Evolutionary conservation across 2,797 vertebrate species (phyloP), one percentile per base, ranked within the genome.

Genomic region (Enteromius paludinosus): DNA sequence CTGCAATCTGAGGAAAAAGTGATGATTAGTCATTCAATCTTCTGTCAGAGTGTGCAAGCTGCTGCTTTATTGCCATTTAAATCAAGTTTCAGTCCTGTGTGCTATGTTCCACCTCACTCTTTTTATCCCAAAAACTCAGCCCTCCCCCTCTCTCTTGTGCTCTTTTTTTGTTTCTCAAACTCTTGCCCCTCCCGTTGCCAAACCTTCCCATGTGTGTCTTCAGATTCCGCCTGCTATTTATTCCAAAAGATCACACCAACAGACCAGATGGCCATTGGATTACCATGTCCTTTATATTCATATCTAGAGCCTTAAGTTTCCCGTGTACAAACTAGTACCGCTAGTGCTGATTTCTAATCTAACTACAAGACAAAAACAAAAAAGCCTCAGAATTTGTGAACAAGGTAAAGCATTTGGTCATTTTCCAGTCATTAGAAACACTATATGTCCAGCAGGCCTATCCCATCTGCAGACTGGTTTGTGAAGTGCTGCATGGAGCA

Each of bases 281-380:
- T 94, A 93, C 91, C 92, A 92, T 85, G 92, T 93, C 91, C 94
- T 94, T 94, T 92, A 93, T 93, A 93, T 95, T 95, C 91, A 95
- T 93, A 92, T 94, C 91, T 91, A 90, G 85, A 90, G 88, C 91
- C 89, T 91, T 11, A 90, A 90, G 69, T 92, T 93, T 89, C 90
- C 89, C 89, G 86, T 86, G 84, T 84, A 91, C 87, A 89, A 88
- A 91, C 89, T 88, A 90, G 87, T 66, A 20, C 70, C 15, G 9
- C 2, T 7, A 68, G 1, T 10, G 14, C 23, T 17, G 10, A 30
- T 47, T 75, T 45, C 4, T 9, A 54, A 41, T 20, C 64, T 28
- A 38, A 14, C 20, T 25, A 25, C 9, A 54, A 74, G 59, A 66
- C 6, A 30, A 54, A 25, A 56, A 8, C 12, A 25, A 12, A 45